Evolutionary conservation across 2,888 invertebrate genomes (phyloP).

Genomic region (Diploptera punctata): DNA sequence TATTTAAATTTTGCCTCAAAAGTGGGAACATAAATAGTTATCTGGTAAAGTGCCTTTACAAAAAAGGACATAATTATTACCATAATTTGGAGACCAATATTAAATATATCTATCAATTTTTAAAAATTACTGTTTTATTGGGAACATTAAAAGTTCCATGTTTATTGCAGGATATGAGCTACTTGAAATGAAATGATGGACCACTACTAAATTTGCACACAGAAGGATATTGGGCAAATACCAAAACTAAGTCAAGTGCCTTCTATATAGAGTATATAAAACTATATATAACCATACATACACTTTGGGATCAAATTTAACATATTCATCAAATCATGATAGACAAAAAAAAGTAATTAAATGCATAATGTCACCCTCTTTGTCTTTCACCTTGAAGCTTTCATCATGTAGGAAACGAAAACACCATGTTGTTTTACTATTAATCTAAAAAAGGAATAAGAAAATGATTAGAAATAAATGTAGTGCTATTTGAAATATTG

Average conservation of each 20-base stretch:
- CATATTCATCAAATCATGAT: neutral
- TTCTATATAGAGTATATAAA: constrained; percentile 18
- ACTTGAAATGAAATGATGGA: too few species aligned
- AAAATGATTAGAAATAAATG: constrained; percentile 1
- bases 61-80: too few species aligned
- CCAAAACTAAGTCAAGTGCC: neutral
- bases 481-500: constrained; percentile 1
- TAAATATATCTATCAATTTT: too few species aligned
- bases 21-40: too few species aligned
- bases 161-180: too few species aligned
- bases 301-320: constrained; percentile 5
- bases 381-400: constrained; percentile 15
- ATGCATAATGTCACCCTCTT: constrained; percentile 22
- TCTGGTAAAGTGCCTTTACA: too few species aligned
- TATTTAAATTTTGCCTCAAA: too few species aligned
- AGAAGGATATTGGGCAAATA: neutral
- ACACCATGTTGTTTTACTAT: constrained; percentile 13
- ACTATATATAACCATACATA: constrained; percentile 2
- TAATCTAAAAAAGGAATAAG: constrained; percentile 9
- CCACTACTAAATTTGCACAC: too few species aligned
- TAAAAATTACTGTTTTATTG: too few species aligned
- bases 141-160: too few species aligned
- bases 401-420: neutral
- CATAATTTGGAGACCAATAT: too few species aligned
- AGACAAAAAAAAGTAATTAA: neutral